Conservation (phyloP, 2,888 invertebrate species). For the Agrochola lychnidis region DNA sequence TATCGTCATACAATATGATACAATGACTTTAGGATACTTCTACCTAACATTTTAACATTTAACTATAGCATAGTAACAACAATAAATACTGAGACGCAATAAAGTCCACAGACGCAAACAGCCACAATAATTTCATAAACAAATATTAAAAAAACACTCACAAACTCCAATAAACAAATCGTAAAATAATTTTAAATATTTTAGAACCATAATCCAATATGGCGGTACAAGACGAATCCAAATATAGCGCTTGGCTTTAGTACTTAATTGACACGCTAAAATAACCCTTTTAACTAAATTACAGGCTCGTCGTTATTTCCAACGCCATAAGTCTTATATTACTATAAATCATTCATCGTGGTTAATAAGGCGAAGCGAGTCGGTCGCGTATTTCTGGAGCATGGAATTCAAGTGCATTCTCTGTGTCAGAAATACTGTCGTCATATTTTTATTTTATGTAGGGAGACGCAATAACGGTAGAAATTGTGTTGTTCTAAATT, state of each 20-base stretch:
- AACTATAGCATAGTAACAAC: background rate
- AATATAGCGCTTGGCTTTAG: conserved; percentile 54
- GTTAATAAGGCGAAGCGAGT: conserved; percentile 72
- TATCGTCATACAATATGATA: no score
- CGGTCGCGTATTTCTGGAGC: conserved; percentile 64
- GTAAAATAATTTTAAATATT: conserved; percentile 36
- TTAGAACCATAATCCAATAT: conserved; percentile 42
- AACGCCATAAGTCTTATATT: conserved; percentile 74
- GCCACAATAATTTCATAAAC: conserved; percentile 18
- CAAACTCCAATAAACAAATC: conserved; percentile 24
- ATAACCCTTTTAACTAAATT: conserved; percentile 66
- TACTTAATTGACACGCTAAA: conserved; percentile 69
- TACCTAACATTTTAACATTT: background rate
- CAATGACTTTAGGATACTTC: background rate
- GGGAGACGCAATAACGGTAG: background rate
- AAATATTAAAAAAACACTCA: conserved; percentile 37
- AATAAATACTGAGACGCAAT: conserved; percentile 5
- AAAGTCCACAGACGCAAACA: background rate
- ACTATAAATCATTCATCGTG: conserved; percentile 77
- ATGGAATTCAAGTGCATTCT: conserved; percentile 10
- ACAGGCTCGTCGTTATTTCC: conserved; percentile 68
- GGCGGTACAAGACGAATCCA: conserved; percentile 37
- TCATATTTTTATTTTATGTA: background rate
- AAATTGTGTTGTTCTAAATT: background rate
- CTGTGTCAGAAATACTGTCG: background rate